Percentiles rank a stretch among this genome's conserved stretches.
phyloP scores from a whole-genome alignment of 2,797 vertebrate genomes.

The Antrozous pallidus region DNA sequence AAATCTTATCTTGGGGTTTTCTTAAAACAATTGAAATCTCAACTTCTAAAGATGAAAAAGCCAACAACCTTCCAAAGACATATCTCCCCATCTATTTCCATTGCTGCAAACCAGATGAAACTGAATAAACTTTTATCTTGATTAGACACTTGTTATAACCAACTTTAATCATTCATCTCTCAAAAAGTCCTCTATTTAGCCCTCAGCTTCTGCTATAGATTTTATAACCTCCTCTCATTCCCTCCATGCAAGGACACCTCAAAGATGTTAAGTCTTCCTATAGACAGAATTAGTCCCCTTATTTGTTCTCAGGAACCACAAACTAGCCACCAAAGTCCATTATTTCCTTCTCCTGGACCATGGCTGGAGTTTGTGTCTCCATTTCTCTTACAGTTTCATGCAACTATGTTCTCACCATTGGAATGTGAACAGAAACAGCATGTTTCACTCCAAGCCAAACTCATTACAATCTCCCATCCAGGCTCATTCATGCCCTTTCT shows the following conservation, averaged over 20 bases:
- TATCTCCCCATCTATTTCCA: background rate
- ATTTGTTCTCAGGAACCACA: background rate
- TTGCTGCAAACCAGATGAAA: background rate
- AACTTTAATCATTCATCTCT: background rate
- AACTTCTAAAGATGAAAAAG: background rate
- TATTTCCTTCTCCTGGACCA: background rate
- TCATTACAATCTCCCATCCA: background rate
- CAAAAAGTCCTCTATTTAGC: background rate
- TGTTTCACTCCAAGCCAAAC: background rate
- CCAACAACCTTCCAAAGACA: background rate
- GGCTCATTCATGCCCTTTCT: background rate
- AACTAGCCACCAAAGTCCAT: background rate
- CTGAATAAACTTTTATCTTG: background rate
- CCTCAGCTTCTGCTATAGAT: background rate
- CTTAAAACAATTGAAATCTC: constrained; percentile 1
- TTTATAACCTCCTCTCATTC: background rate
- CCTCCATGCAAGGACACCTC: background rate
- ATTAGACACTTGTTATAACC: background rate
- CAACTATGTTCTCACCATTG: background rate
- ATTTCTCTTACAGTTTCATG: background rate
- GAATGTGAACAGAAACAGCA: background rate
- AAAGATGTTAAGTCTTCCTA: background rate
- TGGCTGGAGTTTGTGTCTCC: background rate
- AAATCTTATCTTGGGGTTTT: background rate
- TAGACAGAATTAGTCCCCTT: background rate